Evolutionary conservation across 2,113 vertebrate species (phyloP).

Genomic region (Mohoua ochrocephala): DNA sequence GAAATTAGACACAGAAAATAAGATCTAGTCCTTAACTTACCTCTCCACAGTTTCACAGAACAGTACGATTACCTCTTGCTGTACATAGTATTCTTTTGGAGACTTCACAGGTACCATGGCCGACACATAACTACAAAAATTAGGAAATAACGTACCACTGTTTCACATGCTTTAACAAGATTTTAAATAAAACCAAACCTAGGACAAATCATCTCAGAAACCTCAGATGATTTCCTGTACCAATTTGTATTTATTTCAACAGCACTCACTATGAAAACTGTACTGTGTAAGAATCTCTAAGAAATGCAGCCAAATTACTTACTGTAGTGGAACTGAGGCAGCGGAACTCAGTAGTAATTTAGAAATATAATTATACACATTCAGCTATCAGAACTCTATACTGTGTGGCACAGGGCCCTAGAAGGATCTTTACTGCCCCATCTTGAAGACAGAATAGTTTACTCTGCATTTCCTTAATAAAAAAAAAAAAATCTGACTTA

Average conservation of each 20-base stretch:
- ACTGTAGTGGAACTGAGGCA: neutral
- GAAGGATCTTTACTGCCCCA: neutral
- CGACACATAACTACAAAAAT: slow-evolving; percentile 86
- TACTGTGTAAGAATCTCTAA: neutral
- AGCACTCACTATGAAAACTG: neutral
- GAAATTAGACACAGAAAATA: neutral
- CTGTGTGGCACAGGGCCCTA: neutral
- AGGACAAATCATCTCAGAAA: neutral
- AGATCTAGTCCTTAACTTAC: slow-evolving; percentile 63
- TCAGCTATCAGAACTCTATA: neutral
- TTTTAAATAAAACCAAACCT: neutral
- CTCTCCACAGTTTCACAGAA: slow-evolving; percentile 98
- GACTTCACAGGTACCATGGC: slow-evolving; percentile 99
- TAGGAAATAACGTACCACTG: accelerated
- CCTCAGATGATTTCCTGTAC: neutral
- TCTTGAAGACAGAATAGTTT: neutral
- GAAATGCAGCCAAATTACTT: neutral
- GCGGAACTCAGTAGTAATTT: neutral
- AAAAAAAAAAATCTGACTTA: neutral
- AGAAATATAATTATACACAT: neutral
- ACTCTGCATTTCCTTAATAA: neutral
- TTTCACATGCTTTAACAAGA: neutral
- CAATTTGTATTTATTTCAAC: neutral
- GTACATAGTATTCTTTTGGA: slow-evolving; percentile 95
- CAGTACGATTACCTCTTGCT: slow-evolving; percentile 96